These are phyloP conservation scores for Campylomormyrus tamandua DNA, from an alignment of 2,113 vertebrate species.

Conservation along the genomic window DNA sequence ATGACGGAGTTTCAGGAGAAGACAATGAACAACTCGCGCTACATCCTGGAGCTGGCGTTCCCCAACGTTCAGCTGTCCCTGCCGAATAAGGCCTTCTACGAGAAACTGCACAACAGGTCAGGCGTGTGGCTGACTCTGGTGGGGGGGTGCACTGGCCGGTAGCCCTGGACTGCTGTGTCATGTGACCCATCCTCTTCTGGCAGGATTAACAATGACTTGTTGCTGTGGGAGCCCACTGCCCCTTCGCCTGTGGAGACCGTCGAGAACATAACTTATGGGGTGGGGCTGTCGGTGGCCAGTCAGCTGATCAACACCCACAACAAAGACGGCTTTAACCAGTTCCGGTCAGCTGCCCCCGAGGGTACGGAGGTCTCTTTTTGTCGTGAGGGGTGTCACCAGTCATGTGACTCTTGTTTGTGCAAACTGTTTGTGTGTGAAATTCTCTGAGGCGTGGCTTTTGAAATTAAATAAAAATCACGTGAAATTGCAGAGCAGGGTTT, in stretches of 20 bases:
- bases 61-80: constrained; percentile 79
- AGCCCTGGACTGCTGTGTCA: background rate
- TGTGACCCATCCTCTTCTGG: constrained; percentile 32
- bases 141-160: background rate
- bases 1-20: constrained; percentile 97
- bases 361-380: constrained; percentile 57
- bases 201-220: constrained; percentile 92
- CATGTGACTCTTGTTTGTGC: background rate
- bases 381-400: background rate
- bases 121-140: background rate
- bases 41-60: constrained; percentile 79
- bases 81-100: constrained; percentile 85
- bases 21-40: constrained; percentile 87
- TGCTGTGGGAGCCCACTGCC: constrained; percentile 95
- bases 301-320: constrained; percentile 89
- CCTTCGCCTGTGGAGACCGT: constrained; percentile 95
- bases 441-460: background rate
- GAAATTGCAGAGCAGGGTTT: background rate
- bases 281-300: constrained; percentile 92
- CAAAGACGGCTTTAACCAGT: constrained; percentile 86
- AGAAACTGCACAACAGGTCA: constrained; percentile 92
- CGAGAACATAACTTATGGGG: constrained; percentile 87
- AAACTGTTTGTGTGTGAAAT: background rate
- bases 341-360: constrained; percentile 79
- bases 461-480: background rate